These are phyloP conservation scores for Centropus unirufus DNA, from an alignment of 2,113 vertebrate genomes.

Conservation along the genomic window DNA sequence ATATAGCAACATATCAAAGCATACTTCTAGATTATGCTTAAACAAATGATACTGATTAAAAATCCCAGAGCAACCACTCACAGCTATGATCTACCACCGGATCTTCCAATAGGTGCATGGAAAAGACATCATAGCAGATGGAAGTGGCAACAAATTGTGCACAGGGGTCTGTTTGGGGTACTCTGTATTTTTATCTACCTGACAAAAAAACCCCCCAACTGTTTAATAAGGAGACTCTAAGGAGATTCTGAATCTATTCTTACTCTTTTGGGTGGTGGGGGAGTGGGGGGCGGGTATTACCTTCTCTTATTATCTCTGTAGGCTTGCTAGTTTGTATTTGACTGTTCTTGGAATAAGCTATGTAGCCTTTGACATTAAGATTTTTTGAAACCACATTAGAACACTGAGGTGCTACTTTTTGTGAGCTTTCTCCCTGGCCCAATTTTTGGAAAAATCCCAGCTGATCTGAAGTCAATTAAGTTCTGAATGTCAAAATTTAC, in stretches of 20 bases:
- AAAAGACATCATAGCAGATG: background rate
- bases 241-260: background rate
- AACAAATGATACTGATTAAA: background rate
- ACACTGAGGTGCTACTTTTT: background rate
- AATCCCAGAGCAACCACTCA: background rate
- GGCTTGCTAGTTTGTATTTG: background rate
- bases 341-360: background rate
- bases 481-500: conserved; percentile 41
- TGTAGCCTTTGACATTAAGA: background rate
- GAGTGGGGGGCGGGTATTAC: background rate
- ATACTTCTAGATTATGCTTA: background rate
- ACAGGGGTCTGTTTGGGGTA: background rate
- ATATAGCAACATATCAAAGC: background rate
- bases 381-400: background rate
- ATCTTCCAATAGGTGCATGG: background rate
- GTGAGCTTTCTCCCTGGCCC: background rate
- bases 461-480: conserved; percentile 48
- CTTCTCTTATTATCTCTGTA: background rate
- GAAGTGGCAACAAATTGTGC: background rate
- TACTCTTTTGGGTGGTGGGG: too few relatives aligned
- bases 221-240: background rate
- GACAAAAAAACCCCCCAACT: background rate
- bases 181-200: background rate
- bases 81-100: background rate
- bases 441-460: conserved; percentile 47